Evolutionary conservation across 1,140 invertebrate species (phyloP).

Genomic region (Megathymus violae): DNA sequence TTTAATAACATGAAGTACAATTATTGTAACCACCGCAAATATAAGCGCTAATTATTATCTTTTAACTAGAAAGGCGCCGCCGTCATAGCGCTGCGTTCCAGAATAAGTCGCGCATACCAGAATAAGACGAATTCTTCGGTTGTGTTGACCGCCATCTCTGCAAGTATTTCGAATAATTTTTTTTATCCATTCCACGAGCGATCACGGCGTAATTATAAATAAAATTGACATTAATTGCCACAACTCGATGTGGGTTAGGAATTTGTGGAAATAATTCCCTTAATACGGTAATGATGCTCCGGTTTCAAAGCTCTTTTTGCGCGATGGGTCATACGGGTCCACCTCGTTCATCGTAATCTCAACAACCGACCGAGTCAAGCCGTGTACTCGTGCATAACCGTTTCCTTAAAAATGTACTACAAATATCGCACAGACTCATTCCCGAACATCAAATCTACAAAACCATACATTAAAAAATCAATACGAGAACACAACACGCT

Average conservation of each 20-base stretch:
- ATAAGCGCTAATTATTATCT: constrained; percentile 42
- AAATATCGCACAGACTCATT: neutral
- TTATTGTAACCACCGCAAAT: constrained; percentile 24
- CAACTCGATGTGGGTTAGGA: constrained; percentile 68
- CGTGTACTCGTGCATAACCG: neutral
- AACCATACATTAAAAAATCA: constrained; percentile 76
- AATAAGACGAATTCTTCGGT: constrained; percentile 44
- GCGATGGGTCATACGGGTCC: constrained; percentile 29
- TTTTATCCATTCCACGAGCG: constrained; percentile 51
- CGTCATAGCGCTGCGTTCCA: constrained; percentile 47
- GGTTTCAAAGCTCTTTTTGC: constrained; percentile 35
- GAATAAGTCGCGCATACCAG: constrained; percentile 46
- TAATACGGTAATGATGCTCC: constrained; percentile 46
- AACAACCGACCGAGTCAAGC: constrained; percentile 7
- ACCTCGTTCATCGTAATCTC: constrained; percentile 31
- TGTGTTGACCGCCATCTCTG: constrained; percentile 55
- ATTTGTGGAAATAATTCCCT: constrained; percentile 76
- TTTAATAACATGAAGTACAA: constrained; percentile 23
- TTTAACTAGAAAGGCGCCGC: constrained; percentile 50
- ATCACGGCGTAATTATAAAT: constrained; percentile 70
- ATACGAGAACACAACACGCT: constrained; percentile 70
- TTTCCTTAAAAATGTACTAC: constrained; percentile 10
- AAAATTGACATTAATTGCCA: constrained; percentile 79
- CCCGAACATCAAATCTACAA: constrained; percentile 39
- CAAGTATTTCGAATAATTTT: constrained; percentile 55